A percentile compares a stretch with the other conserved stretches of the same genome.
Conservation (phyloP, 1,140 invertebrate genomes). For the Pollicipes pollicipes region DNA sequence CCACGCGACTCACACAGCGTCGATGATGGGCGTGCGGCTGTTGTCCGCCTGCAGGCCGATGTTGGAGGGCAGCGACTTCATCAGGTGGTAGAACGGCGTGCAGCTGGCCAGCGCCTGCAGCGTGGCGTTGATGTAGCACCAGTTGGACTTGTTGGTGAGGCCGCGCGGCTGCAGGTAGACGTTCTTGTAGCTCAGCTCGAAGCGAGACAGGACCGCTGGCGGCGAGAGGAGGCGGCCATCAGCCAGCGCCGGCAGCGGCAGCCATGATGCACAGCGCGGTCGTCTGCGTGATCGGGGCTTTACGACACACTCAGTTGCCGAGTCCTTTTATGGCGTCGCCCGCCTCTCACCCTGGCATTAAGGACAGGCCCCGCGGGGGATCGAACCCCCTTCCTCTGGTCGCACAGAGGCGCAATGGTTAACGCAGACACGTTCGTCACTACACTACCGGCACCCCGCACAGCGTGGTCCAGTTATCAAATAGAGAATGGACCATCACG, state of each 20-base stretch:
- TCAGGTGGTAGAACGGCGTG: slow-evolving; percentile 79
- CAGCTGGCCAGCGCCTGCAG: slow-evolving; percentile 76
- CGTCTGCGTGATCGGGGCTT: neutral
- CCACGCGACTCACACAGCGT: slow-evolving; percentile 47
- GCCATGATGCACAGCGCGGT: neutral
- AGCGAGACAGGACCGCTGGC: neutral
- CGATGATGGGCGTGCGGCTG: slow-evolving; percentile 71
- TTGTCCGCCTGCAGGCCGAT: slow-evolving; percentile 32
- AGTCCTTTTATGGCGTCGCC: no score
- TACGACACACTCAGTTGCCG: no score
- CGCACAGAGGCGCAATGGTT: no score
- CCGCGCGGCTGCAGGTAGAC: slow-evolving; percentile 46
- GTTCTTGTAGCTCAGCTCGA: slow-evolving; percentile 12
- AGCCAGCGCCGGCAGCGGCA: neutral
- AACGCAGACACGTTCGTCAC: no score
- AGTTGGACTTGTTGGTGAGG: slow-evolving; percentile 76
- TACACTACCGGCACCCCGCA: no score
- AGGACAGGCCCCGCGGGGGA: no score
- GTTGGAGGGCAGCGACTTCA: slow-evolving; percentile 44
- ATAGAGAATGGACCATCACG: no score
- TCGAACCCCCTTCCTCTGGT: no score
- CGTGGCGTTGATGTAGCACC: slow-evolving; percentile 88
- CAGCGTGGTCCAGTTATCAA: no score
- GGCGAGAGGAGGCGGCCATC: neutral
- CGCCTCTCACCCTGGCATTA: no score